Evolutionary conservation across 2,113 vertebrate species (phyloP), one percentile per base, ranked within the genome.

Genomic region (Gambusia holbrooki): DNA sequence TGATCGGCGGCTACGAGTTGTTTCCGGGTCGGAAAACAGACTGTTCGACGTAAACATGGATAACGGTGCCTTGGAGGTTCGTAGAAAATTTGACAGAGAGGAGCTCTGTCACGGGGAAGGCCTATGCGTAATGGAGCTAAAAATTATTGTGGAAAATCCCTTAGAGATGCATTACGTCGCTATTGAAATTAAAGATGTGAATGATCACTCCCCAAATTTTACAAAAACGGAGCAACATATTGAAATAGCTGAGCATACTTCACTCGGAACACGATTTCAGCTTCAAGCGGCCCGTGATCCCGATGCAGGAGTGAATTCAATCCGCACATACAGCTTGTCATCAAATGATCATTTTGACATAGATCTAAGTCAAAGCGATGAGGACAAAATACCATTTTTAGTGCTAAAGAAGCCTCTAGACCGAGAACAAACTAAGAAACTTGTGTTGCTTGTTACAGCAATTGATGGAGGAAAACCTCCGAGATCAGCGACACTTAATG

Each of bases 181-280:
- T 40, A 80, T 94, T 11, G 92, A 94, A 79, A 89, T 95, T 10
- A 48, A 85, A 8, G 94, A 95, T 77, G 75, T 94, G 4, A 95
- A 95, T 32, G 94, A 97, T 58, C 93, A 96, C 9, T 71, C 92
- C 0, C 96, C 94, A 0, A 12, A 65, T 10, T 96, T 96, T 92
- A 0, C 83, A 88, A 19, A 84, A 70, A 10, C 48, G 4, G 77
- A 92, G 10, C 92, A 94, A 73, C 15, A 3, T 10, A 67, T 93
- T 63, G 33, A 92, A 35, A 94, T 96, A 32, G 71, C 73, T 0
- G 95, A 96, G 48, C 83, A 89, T 0, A 66, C 86, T 1, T 32
- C 81, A 27, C 81, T 89, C 1, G 95, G 95, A 2, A 89, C 89
- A 0, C 66, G 89, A 22, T 95, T 95, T 54, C 82, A 94, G 3